These are phyloP conservation scores for Aurelia sp. DNA, from an alignment of 30 jellyfish, hydroid and myxozoan genomes.

Conservation along the genomic window DNA sequence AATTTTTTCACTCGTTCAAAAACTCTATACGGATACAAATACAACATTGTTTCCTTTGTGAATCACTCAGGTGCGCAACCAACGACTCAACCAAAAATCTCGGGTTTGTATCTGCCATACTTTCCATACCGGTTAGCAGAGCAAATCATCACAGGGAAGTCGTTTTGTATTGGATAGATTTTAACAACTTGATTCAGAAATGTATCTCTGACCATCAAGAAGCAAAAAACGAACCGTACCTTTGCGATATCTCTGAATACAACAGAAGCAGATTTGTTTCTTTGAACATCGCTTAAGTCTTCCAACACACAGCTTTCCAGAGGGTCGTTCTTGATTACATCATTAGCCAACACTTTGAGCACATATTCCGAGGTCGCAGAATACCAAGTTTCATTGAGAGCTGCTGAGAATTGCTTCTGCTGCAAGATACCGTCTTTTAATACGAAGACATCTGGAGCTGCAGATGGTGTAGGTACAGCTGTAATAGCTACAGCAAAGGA, in stretches of 20 bases:
- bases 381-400: slow-evolving; percentile 34
- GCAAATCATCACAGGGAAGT: too few relatives aligned
- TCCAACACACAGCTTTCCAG: slow-evolving; percentile 36
- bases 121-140: too few relatives aligned
- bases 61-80: too few relatives aligned
- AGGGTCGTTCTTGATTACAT: neutral
- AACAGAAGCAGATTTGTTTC: neutral
- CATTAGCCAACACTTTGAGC: slow-evolving; percentile 53
- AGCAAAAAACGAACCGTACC: slow-evolving; percentile 7
- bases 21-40: too few relatives aligned
- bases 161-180: too few relatives aligned
- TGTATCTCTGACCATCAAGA: too few relatives aligned
- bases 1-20: too few relatives aligned
- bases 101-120: too few relatives aligned
- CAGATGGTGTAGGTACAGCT: neutral
- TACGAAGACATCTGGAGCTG: slow-evolving; percentile 22
- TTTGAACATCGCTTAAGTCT: neutral
- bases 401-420: slow-evolving; percentile 9
- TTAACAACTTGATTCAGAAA: too few relatives aligned
- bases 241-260: slow-evolving; percentile 27
- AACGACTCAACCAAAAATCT: too few relatives aligned
- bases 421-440: slow-evolving; percentile 27
- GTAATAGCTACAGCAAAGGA: neutral
- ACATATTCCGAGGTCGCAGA: neutral
- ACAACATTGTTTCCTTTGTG: too few relatives aligned